A percentile compares a stretch with the other conserved stretches of the same genome.
Conservation (phyloP, 2,113 vertebrate species). For the Seriola aureovittata region DNA sequence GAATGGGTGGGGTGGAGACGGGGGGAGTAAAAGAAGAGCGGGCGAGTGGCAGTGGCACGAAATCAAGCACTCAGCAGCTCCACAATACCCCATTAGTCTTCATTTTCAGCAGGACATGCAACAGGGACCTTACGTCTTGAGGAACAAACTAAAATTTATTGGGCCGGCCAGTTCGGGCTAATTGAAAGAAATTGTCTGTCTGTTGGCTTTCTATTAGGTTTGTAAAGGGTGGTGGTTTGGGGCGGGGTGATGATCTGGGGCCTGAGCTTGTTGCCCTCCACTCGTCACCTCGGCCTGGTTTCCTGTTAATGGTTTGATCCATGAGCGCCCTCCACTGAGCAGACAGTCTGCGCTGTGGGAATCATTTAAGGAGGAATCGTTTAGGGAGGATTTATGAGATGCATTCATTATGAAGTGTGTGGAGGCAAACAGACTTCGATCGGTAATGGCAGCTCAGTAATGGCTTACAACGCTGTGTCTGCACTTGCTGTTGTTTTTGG, state of each 20-base stretch:
- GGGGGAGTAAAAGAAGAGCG: background rate
- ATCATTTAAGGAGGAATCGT: conserved; percentile 76
- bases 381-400: conserved; percentile 79
- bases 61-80: conserved; percentile 83
- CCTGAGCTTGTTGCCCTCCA: conserved; percentile 61
- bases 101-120: conserved; percentile 84
- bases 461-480: conserved; percentile 40
- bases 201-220: conserved; percentile 79
- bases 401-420: conserved; percentile 71
- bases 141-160: conserved; percentile 88
- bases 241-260: conserved; percentile 60
- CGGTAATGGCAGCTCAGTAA: conserved; percentile 53
- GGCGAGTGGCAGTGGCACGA: conserved; percentile 61
- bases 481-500: conserved; percentile 51
- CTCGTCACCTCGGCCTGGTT: conserved; percentile 55
- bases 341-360: conserved; percentile 73
- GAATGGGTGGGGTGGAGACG: too few species aligned
- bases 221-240: conserved; percentile 54
- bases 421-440: conserved; percentile 67
- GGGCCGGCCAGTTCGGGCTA: conserved; percentile 81
- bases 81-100: conserved; percentile 86
- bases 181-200: conserved; percentile 91
- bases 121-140: conserved; percentile 82
- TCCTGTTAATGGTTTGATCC: conserved; percentile 79
- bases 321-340: conserved; percentile 75